phyloP scores from a whole-genome alignment of 2,113 vertebrate species.

The Arizona elegans region DNA sequence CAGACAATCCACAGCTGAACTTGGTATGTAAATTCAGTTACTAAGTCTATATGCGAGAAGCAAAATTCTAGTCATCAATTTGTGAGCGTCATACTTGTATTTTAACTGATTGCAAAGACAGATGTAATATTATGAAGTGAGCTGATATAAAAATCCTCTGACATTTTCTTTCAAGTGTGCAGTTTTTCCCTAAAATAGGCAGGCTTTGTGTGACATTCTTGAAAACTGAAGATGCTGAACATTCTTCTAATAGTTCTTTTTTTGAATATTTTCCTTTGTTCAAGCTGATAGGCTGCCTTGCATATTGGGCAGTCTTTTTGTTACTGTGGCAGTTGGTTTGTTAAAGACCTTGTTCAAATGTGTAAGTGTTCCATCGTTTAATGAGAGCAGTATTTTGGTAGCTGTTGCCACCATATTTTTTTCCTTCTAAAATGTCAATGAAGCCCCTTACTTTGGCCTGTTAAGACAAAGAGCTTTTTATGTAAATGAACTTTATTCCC shows the following conservation, averaged over 20 bases:
- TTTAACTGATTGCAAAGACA: constrained; percentile 15
- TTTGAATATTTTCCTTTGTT: constrained; percentile 72
- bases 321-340: constrained; percentile 66
- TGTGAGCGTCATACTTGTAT: constrained; percentile 2
- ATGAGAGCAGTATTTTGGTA: constrained; percentile 64
- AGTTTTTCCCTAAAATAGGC: constrained; percentile 15
- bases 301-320: constrained; percentile 71
- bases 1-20: background rate
- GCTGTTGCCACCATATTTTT: constrained; percentile 51
- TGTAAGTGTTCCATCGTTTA: constrained; percentile 70
- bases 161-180: constrained; percentile 10
- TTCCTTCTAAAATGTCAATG: constrained; percentile 67
- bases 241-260: constrained; percentile 67
- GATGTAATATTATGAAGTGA: constrained; percentile 28
- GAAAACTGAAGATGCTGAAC: constrained; percentile 64
- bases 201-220: constrained; percentile 51
- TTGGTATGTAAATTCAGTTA: background rate
- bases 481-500: constrained; percentile 72
- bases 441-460: constrained; percentile 65
- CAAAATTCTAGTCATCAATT: background rate
- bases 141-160: constrained; percentile 43
- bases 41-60: background rate
- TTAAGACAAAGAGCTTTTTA: constrained; percentile 76
- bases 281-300: constrained; percentile 39
- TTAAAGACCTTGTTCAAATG: constrained; percentile 65